A percentile compares a stretch with the other conserved stretches of the same genome.
Conservation (phyloP, 1,140 invertebrate genomes). For the Lutraria rhynchaena region DNA sequence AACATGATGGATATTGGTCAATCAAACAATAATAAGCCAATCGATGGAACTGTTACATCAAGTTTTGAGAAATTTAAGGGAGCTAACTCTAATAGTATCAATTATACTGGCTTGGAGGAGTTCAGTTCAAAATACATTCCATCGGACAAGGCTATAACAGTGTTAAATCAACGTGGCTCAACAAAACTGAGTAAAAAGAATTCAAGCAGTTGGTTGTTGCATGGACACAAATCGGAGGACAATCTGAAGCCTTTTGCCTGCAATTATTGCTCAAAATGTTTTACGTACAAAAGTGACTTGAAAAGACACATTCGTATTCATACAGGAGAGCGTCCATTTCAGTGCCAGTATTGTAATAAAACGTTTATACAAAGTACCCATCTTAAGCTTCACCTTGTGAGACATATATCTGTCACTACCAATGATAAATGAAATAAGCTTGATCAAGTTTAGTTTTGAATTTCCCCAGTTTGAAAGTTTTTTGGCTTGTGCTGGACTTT, state of each 20-base stretch:
- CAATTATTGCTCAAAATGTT: conserved; percentile 30
- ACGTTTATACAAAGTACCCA: conserved; percentile 35
- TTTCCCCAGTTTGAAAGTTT: no score
- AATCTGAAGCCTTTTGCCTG: conserved; percentile 10
- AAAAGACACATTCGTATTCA: conserved; percentile 24
- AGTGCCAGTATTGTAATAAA: conserved; percentile 35
- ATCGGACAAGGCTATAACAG: no score
- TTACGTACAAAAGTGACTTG: conserved; percentile 36
- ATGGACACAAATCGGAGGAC: conserved; percentile 19
- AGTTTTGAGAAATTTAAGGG: not conserved
- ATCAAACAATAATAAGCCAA: not conserved
- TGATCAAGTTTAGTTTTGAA: no score
- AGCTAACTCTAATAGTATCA: no score
- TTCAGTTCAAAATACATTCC: no score
- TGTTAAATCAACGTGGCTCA: no score
- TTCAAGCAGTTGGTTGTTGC: conserved; percentile 1
- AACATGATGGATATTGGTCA: no score
- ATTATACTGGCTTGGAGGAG: no score
- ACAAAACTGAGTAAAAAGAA: not conserved
- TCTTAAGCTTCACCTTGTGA: conserved; percentile 28
- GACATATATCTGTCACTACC: no score
- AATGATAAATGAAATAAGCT: no score
- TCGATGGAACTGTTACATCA: conserved; percentile 1
- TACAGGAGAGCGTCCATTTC: conserved; percentile 43
- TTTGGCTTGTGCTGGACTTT: no score